Percentiles rank a stretch among this genome's conserved stretches.
phyloP scores from a whole-genome alignment of 2,797 vertebrate species.

The Pseudochaenichthys georgianus region DNA sequence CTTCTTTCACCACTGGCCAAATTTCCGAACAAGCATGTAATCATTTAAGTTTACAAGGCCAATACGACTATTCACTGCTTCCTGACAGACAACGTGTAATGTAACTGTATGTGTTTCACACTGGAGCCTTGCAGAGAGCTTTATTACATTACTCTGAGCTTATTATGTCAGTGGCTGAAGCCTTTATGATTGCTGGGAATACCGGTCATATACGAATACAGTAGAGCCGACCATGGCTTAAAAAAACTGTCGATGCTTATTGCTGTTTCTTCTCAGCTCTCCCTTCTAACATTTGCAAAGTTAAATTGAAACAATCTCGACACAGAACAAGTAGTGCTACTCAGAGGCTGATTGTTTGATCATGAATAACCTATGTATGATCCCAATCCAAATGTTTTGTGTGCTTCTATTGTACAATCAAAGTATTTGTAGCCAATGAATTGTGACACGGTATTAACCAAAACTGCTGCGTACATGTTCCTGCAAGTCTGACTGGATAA shows the following conservation, averaged over 20 bases:
- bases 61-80: not conserved
- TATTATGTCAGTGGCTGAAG: not conserved
- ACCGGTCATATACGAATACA: not conserved
- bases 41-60: constrained; percentile 20
- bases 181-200: constrained; percentile 19
- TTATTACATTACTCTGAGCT: constrained; percentile 10
- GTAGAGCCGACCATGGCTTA: not conserved
- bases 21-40: constrained; percentile 22
- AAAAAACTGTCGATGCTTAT: not conserved
- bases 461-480: constrained; percentile 8
- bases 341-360: not conserved
- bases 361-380: not conserved
- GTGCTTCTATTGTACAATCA: not conserved
- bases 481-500: constrained; percentile 19
- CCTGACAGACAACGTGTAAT: constrained; percentile 11
- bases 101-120: constrained; percentile 4
- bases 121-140: constrained; percentile 7
- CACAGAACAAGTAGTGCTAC: not conserved
- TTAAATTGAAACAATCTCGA: not conserved
- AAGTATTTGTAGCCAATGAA: constrained; percentile 28
- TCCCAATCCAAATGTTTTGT: not conserved
- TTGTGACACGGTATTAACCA: not conserved
- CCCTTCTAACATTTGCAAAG: not conserved
- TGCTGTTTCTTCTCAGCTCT: constrained; percentile 1
- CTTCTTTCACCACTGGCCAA: not conserved